Base-by-base conservation (phyloP, 1,140 invertebrate genomes). In the Latrodectus geometricus region DNA sequence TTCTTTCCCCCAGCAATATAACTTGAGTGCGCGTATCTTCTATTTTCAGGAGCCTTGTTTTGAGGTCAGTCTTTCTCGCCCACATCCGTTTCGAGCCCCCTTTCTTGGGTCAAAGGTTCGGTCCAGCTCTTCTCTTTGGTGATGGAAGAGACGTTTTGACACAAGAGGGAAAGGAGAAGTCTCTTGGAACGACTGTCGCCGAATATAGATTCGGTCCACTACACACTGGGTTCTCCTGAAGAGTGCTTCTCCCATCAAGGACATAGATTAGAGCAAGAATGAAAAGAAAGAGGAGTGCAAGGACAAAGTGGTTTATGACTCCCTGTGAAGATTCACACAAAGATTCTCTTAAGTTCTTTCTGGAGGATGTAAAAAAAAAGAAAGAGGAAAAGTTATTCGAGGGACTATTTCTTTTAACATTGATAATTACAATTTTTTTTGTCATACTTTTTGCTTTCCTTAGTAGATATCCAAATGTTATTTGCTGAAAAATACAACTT, bases 41-140 rank as follows among this genome's bases (percentile, higher is more conserved):
- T 49, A 50, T 73, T 49, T 50, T 73, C 35, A 23, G 9, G n/a
- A 48, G 8, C 69, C 69, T 14, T 35, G 9, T 48, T 17, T 73
- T 35, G 35, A 73, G 74, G 74, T 76, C 52, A 76, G 52, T 56
- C 17, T 76, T 76, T 50, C 54, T 54, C 54, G 23, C 20, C 35
- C 76, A 68, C 61, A 48, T 78, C 76, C 76, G 76, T 56, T 50
- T 66, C 20, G 21, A 52, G 76, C 15, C n/a, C 54, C 54, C 54
- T 61, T 61, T 17, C 15, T 65, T 48, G 76, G 76, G 76, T 78
- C 76, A 78, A 78, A 68, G 76, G 54, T 78, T 49, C 20, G 15
- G n/a, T 12, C 17, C 21, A 49, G 14, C 21, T 66, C 65, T 50
- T 78, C 17, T 11, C 35, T n/a, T 7, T 14, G 9, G 12, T 17